Evolutionary conservation across 2,888 invertebrate species (phyloP).

Genomic region (Acanthosepion pharaonis): DNA sequence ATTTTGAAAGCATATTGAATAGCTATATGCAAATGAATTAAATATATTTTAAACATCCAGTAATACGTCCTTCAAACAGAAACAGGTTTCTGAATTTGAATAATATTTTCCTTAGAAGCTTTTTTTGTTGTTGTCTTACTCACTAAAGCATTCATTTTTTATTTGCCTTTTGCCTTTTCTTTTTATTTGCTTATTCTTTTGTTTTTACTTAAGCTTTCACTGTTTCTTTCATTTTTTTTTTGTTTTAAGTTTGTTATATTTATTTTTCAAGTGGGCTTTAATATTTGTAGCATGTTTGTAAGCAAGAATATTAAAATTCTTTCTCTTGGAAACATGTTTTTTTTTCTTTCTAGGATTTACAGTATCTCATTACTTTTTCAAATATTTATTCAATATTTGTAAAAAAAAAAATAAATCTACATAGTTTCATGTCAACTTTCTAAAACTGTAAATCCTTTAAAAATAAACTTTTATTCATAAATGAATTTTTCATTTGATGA

Average conservation of each 20-base stretch:
- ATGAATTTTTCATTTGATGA: not conserved
- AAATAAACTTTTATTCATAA: not conserved
- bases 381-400: not conserved
- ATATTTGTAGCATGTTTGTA: not conserved
- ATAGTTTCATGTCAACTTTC: not conserved
- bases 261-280: not conserved
- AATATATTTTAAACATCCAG: not conserved
- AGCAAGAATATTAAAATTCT: not conserved
- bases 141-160: not conserved
- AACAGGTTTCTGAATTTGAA: constrained; percentile 13
- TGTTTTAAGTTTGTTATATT: not conserved
- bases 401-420: not conserved
- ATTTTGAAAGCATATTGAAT: too few species aligned
- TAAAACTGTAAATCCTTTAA: not conserved
- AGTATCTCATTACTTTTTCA: not conserved
- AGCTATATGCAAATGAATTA: too few species aligned
- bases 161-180: not conserved
- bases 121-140: not conserved
- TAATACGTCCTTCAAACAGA: not conserved
- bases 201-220: not conserved
- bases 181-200: not conserved
- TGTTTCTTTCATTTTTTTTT: not conserved
- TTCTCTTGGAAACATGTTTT: not conserved
- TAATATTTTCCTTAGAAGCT: not conserved
- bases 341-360: not conserved